These are phyloP conservation scores for Brachyptera risi DNA, from an alignment of 2,888 invertebrate species.

Conservation along the genomic window DNA sequence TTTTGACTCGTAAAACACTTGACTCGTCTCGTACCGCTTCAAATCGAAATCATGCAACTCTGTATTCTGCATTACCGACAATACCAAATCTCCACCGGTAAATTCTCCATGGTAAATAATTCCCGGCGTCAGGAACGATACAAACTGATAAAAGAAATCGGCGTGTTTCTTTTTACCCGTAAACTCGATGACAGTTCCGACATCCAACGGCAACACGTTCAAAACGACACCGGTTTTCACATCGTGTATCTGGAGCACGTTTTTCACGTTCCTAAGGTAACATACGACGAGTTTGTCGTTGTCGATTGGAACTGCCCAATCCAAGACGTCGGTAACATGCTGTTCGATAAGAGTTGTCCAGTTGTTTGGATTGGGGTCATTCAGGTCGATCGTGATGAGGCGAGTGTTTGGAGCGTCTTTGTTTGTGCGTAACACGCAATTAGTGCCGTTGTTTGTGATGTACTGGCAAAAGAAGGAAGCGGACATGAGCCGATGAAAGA, in stretches of 20 bases:
- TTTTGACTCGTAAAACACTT: slow-evolving; percentile 89
- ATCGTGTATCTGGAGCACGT: slow-evolving; percentile 72
- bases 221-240: slow-evolving; percentile 67
- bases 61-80: slow-evolving; percentile 84
- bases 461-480: slow-evolving; percentile 62
- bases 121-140: slow-evolving; percentile 88
- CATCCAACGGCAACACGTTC: slow-evolving; percentile 71
- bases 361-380: slow-evolving; percentile 64
- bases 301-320: slow-evolving; percentile 83
- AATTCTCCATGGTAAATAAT: slow-evolving; percentile 86
- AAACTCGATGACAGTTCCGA: slow-evolving; percentile 82
- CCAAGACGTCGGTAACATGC: slow-evolving; percentile 80
- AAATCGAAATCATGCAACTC: slow-evolving; percentile 78
- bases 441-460: slow-evolving; percentile 78
- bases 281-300: slow-evolving; percentile 80
- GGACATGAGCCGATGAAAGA: too few species aligned
- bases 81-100: slow-evolving; percentile 33
- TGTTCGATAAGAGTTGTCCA: slow-evolving; percentile 84
- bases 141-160: slow-evolving; percentile 91
- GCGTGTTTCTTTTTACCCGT: slow-evolving; percentile 79
- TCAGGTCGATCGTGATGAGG: slow-evolving; percentile 76
- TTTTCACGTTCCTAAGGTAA: slow-evolving; percentile 93
- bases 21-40: slow-evolving; percentile 73
- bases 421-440: slow-evolving; percentile 86
- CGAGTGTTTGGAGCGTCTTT: slow-evolving; percentile 90